A percentile compares a stretch with the other conserved stretches of the same genome.
Evolutionary conservation across 2,888 invertebrate species (phyloP).

Genomic region (Muscina levida): DNA sequence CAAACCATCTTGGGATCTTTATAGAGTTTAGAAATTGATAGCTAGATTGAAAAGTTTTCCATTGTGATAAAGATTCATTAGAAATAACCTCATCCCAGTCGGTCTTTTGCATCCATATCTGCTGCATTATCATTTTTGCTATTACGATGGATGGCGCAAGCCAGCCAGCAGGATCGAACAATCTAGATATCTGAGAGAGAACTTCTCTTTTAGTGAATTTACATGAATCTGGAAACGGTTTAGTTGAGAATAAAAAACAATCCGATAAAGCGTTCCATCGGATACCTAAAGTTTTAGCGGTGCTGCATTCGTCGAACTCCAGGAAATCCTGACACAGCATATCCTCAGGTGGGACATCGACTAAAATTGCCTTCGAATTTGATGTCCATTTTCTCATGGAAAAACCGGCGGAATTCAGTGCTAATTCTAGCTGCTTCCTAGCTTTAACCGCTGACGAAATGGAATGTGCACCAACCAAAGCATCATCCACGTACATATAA

Average conservation of each 20-base stretch:
- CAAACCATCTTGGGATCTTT: slow-evolving; percentile 54
- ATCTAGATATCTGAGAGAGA: neutral
- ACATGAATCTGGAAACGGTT: too few species aligned
- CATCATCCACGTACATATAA: slow-evolving; percentile 57
- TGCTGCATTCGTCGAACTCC: too few species aligned
- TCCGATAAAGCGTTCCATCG: too few species aligned
- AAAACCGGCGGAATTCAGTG: neutral
- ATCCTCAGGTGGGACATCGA: too few species aligned
- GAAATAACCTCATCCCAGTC: neutral
- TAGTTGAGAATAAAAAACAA: neutral
- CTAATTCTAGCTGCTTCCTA: neutral
- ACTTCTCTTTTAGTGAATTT: neutral
- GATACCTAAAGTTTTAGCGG: too few species aligned
- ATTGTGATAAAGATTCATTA: neutral
- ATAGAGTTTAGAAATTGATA: slow-evolving; percentile 44
- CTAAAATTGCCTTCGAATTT: too few species aligned
- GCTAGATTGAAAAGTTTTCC: slow-evolving; percentile 42
- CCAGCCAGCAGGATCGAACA: too few species aligned
- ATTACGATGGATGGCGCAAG: neutral
- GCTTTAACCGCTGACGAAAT: neutral
- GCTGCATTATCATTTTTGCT: neutral
- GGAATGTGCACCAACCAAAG: too few species aligned
- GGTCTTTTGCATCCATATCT: neutral
- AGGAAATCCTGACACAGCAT: neutral
- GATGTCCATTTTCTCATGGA: too few species aligned